Evolutionary conservation across 1,140 invertebrate species (phyloP).

Genomic region (Macrobrachium rosenbergii): DNA sequence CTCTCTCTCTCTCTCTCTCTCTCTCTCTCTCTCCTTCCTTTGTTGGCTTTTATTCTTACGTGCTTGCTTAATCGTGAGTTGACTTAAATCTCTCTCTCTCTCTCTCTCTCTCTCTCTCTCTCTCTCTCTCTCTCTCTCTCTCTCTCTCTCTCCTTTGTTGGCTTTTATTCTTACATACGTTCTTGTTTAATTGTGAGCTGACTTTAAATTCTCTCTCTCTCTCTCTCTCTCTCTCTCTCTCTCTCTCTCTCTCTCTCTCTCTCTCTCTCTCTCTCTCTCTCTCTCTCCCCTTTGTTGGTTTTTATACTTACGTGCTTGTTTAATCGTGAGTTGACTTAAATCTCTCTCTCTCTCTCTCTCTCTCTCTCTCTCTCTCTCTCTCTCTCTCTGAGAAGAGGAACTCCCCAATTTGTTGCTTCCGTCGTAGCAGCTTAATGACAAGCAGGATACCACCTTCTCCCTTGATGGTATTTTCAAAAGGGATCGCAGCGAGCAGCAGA

Average conservation of each 20-base stretch:
- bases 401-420: not conserved
- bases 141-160: conserved; percentile 20
- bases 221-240: not conserved
- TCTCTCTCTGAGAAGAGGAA: too few species aligned
- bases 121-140: conserved; percentile 29
- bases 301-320: not conserved
- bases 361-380: too few species aligned
- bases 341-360: too few species aligned
- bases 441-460: not conserved
- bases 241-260: conserved; percentile 29
- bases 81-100: too few species aligned
- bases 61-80: not conserved
- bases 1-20: conserved; percentile 9
- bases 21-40: conserved; percentile 22
- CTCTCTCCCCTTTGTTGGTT: conserved; percentile 8
- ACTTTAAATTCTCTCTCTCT: not conserved
- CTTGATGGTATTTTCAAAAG: conserved; percentile 1
- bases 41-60: not conserved
- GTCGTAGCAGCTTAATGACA: too few species aligned
- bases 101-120: too few species aligned
- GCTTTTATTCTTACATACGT: not conserved
- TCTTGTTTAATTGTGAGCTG: not conserved
- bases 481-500: not conserved
- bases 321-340: too few species aligned
- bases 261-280: conserved; percentile 20